phyloP scores from a whole-genome alignment of 2,888 invertebrate genomes.

The Lobophora halterata region DNA sequence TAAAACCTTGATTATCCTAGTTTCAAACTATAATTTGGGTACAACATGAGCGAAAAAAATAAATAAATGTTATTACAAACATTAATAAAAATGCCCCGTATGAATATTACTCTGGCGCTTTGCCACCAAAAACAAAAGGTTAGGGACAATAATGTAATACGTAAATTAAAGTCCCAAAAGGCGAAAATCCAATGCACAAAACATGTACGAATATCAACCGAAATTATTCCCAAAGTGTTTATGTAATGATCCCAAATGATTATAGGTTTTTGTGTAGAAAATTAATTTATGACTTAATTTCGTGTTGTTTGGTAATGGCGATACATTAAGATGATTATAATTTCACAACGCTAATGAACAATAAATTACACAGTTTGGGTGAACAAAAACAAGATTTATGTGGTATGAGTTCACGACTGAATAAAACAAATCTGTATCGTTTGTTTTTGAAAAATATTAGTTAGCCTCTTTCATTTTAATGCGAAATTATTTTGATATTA shows the following conservation, averaged over 20 bases:
- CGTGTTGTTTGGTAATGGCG: conserved; percentile 1
- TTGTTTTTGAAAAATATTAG: no score
- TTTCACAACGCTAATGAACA: background rate
- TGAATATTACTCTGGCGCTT: conserved; percentile 16
- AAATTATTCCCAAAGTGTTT: conserved; percentile 15
- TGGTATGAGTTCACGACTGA: conserved; percentile 1
- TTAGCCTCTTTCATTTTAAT: no score
- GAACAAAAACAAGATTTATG: conserved; percentile 6
- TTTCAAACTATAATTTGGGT: no score
- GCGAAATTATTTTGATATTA: no score
- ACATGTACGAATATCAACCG: conserved; percentile 22
- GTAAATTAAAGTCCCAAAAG: conserved; percentile 21
- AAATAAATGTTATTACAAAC: conserved; percentile 11
- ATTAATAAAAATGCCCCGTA: conserved; percentile 9
- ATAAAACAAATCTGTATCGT: no score
- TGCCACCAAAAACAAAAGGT: conserved; percentile 21
- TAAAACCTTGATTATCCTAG: no score
- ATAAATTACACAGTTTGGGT: background rate
- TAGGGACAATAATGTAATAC: conserved; percentile 10
- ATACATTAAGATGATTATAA: conserved; percentile 4
- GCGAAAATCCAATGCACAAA: conserved; percentile 24
- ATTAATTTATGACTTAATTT: conserved; percentile 6
- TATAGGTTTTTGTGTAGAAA: conserved; percentile 4
- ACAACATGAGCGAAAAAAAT: no score
- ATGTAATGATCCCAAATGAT: conserved; percentile 15